Evolutionary conservation across 2,113 vertebrate species (phyloP), one percentile per base, ranked within the genome.

Genomic region (Podiceps cristatus): DNA sequence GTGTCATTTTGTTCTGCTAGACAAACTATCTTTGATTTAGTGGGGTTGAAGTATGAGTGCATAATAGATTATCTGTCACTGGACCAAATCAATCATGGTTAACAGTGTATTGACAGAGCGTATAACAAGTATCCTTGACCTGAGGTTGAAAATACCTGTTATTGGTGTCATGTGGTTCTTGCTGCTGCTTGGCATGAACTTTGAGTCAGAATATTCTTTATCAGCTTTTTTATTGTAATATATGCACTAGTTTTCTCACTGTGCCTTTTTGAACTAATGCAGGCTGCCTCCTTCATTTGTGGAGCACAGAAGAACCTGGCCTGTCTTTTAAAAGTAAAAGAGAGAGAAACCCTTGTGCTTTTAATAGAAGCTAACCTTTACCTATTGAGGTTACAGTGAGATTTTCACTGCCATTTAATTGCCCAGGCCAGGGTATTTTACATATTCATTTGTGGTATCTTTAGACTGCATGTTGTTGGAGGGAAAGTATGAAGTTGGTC

Each of bases 81-180:
- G 84, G 83, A 82, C 69, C 91, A 77, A 96, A 95, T 96, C 95
- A 91, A 80, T 96, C 88, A 85, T 59, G 49, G 77, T 85, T 95
- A 98, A 96, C 96, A 92, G 97, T 96, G 85, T 93, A 96, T 95
- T 95, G 95, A 90, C 96, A 96, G 90, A 97, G 50, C 58, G 45
- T 93, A 78, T 33, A 93, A 74, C 86, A 67, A 93, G 97, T 98
- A 97, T 90, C 97, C 97, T 97, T 98, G 98, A 97, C 97, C 97
- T 60, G 45, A 73, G 87, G 74, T 93, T 96, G 97, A 93, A 97
- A 97, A 97, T 69, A 93, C 76, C 87, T 92, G 76, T 94, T 97
- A 95, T 90, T 92, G 84, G 76, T 31, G 18, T 91, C n/a, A 3
- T 27, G 49, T 53, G 42, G 24, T 64, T 81, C 80, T 89, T 89